Conservation (phyloP, 1,140 invertebrate genomes). For the Bombus picipes region DNA sequence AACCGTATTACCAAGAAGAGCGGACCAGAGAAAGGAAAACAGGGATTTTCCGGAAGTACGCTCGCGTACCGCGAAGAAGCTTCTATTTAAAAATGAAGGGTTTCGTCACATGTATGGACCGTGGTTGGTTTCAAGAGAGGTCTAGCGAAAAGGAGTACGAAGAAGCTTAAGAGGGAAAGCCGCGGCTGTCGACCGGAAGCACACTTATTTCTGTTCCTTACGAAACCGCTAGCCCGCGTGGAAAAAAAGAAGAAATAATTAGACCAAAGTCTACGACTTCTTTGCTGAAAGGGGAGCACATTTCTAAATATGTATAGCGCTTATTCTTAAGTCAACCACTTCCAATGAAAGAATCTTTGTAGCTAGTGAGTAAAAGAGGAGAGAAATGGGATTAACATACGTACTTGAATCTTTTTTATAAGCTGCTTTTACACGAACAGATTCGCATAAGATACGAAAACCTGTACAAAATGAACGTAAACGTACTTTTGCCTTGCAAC, state of each 20-base stretch:
- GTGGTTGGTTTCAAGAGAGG: neutral
- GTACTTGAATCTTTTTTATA: neutral
- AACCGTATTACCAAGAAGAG: neutral
- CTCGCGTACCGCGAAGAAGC: neutral
- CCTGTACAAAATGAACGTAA: too few species aligned
- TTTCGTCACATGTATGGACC: neutral
- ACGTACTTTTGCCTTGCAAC: neutral
- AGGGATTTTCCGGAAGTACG: constrained; percentile 5
- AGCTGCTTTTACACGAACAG: too few species aligned
- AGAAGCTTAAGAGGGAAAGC: constrained; percentile 35
- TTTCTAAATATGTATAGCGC: constrained; percentile 43
- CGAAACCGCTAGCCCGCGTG: constrained; percentile 37
- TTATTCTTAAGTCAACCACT: constrained; percentile 28
- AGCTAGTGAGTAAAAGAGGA: neutral
- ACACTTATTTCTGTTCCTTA: constrained; percentile 65
- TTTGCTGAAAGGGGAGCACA: constrained; percentile 37
- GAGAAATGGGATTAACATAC: neutral
- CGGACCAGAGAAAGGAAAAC: neutral
- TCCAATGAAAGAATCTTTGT: neutral
- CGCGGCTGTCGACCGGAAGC: constrained; percentile 54
- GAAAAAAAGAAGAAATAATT: constrained; percentile 12
- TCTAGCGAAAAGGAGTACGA: constrained; percentile 20
- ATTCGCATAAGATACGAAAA: neutral
- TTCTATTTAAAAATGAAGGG: constrained; percentile 45
- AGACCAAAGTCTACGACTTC: constrained; percentile 32